phyloP scores from a whole-genome alignment of 2,888 invertebrate genomes.

The Trissoscelio sp. region DNA sequence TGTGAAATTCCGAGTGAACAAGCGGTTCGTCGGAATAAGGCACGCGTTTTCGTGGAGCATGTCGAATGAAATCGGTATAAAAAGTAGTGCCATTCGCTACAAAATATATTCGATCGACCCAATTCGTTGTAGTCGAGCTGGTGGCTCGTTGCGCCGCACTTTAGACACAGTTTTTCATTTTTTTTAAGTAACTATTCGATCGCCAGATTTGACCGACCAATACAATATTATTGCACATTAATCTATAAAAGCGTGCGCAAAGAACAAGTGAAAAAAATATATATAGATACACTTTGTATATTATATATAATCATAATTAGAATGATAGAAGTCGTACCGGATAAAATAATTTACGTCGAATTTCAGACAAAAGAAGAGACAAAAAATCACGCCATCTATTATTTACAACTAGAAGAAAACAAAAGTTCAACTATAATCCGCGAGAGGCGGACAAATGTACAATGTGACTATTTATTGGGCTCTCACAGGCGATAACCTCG shows the following conservation, averaged over 20 bases:
- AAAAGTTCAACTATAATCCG: constrained; percentile 4
- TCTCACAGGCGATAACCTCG: neutral
- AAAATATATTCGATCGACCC: constrained; percentile 51
- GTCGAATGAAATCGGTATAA: constrained; percentile 49
- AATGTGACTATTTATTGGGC: constrained; percentile 16
- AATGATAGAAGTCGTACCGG: constrained; percentile 20
- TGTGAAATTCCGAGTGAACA: constrained; percentile 30
- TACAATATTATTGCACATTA: constrained; percentile 46
- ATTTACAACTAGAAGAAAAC: constrained; percentile 52
- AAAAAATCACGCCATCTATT: constrained; percentile 32
- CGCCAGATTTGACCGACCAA: no score
- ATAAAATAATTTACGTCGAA: constrained; percentile 46
- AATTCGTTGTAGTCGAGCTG: constrained; percentile 47
- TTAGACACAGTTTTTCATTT: no score
- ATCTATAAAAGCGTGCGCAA: constrained; percentile 51
- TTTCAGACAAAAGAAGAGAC: neutral
- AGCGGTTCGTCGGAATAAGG: constrained; percentile 44
- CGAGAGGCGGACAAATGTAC: constrained; percentile 7
- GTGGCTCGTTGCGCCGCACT: constrained; percentile 33
- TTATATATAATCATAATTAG: neutral
- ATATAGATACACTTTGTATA: neutral
- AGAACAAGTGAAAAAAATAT: constrained; percentile 40
- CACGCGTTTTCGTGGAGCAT: constrained; percentile 45
- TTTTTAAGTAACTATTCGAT: constrained; percentile 60
- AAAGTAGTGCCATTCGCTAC: constrained; percentile 59